These are phyloP conservation scores for Sebastes kiyomatsui DNA, from an alignment of 2,797 vertebrate genomes.

Conservation along the genomic window DNA sequence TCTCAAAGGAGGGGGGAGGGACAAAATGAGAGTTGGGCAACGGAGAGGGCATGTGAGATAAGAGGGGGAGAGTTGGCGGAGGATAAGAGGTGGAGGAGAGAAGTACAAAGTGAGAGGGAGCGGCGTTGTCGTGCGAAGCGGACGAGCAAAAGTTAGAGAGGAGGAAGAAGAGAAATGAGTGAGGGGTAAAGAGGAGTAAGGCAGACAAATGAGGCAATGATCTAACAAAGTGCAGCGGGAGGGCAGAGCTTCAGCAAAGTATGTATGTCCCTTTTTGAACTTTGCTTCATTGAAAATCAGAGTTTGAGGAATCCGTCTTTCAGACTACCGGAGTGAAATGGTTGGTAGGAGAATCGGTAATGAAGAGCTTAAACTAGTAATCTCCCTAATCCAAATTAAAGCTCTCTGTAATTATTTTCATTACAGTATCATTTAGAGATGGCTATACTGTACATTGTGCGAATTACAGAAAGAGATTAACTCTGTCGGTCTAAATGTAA, in stretches of 20 bases:
- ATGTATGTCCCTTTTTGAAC: constrained; percentile 12
- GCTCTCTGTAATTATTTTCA: constrained; percentile 54
- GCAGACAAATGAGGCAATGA: constrained; percentile 53
- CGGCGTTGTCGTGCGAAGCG: constrained; percentile 22
- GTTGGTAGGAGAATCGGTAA: constrained; percentile 50
- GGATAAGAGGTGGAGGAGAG: constrained; percentile 33
- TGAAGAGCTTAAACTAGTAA: constrained; percentile 61
- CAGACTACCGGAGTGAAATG: constrained; percentile 1
- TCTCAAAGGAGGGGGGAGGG: constrained; percentile 16
- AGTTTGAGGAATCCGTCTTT: constrained; percentile 8
- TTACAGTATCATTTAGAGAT: constrained; percentile 38
- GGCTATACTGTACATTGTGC: neutral
- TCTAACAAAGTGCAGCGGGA: constrained; percentile 45
- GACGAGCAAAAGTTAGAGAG: constrained; percentile 12
- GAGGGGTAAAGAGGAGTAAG: constrained; percentile 10
- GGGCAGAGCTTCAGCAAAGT: constrained; percentile 19
- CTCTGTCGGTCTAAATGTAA: neutral
- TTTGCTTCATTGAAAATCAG: constrained; percentile 2
- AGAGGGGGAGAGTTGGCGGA: constrained; percentile 23
- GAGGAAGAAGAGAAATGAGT: constrained; percentile 22
- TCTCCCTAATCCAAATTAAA: constrained; percentile 65
- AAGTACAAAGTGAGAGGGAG: constrained; percentile 19
- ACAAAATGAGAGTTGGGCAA: constrained; percentile 30
- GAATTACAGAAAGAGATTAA: neutral
- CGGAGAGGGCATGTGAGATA: constrained; percentile 36